phyloP scores from a whole-genome alignment of 2,797 vertebrate genomes.

The Botia almorhae region DNA sequence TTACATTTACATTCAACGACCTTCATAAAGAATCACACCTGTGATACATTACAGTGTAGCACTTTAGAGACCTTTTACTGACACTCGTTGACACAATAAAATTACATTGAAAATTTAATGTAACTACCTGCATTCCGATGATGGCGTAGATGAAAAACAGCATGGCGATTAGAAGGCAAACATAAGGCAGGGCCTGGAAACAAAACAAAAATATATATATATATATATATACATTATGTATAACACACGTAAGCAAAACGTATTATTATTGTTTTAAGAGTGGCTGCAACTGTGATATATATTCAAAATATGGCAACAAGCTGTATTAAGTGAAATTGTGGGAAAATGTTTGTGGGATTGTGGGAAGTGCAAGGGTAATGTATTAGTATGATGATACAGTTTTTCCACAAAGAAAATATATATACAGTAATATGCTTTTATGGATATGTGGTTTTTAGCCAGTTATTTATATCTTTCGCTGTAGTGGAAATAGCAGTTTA shows the following conservation, averaged over 20 bases:
- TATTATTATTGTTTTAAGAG: no score
- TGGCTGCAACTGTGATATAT: no score
- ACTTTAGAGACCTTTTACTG: background rate
- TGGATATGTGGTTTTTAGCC: no score
- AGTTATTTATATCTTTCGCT: no score
- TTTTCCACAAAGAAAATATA: no score
- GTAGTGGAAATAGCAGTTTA: no score
- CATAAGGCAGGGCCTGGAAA: conserved; percentile 92
- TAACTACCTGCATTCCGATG: conserved; percentile 96
- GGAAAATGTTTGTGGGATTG: no score
- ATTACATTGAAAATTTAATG: background rate
- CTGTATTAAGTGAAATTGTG: no score
- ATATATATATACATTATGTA: background rate
- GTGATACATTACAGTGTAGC: background rate
- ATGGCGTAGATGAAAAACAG: conserved; percentile 99
- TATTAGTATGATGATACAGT: no score
- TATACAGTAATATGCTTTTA: no score
- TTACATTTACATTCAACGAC: background rate
- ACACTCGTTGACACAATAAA: background rate
- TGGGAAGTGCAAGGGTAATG: no score
- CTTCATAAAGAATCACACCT: background rate
- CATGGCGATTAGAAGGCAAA: conserved; percentile 98
- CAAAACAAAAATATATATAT: background rate
- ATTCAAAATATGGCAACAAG: no score
- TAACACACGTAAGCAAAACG: background rate